Evolutionary conservation across 1,140 invertebrate genomes (phyloP), one percentile per base, ranked within the genome.

Genomic region (Drosophila setifemur): DNA sequence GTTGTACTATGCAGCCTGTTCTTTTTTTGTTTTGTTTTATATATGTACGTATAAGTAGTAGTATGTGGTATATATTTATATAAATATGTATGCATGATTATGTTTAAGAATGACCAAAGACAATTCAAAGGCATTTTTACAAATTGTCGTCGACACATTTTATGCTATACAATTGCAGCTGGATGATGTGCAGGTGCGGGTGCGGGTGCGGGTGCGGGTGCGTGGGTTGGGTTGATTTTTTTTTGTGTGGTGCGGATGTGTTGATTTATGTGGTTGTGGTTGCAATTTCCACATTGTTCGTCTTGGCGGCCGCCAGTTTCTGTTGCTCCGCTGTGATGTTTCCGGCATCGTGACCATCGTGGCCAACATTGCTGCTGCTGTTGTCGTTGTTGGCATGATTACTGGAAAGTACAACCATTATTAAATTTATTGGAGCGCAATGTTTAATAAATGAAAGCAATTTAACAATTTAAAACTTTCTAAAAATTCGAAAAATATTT

Each of bases 61-160:
- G 50, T 70, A 75, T 79, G 39, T 81, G 49, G 74, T 86, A 68
- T 79, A 64, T 76, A 72, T 77, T 40, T 52, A 61, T 81, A 72
- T 83, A 85, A 70, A 83, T 78, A 71, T 78, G 69, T 85, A 71
- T 63, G 85, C 74, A 88, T 88, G 81, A 81, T 82, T 83, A 82
- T 82, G 63, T 69, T 28, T 48, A 49, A 48, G 69, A 71, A 72
- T 79, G 54, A 75, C 60, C 74, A 72, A 79, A 54, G 66, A 85
- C 79, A 82, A 85, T 85, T 82, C 79, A 85, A 85, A 70, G 79
- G 73, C 78, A 69, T 75, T 40, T 67, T 43, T 70, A 47, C 37
- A 54, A 19, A 29, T 26, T 55, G 23, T 49, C 44, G 31, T 49
- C 31, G 54, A 57, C 31, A 57, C 54, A 39, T 29, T 76, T 54